Conservation (phyloP, 2,113 vertebrate genomes). For the Galemys pyrenaicus region DNA sequence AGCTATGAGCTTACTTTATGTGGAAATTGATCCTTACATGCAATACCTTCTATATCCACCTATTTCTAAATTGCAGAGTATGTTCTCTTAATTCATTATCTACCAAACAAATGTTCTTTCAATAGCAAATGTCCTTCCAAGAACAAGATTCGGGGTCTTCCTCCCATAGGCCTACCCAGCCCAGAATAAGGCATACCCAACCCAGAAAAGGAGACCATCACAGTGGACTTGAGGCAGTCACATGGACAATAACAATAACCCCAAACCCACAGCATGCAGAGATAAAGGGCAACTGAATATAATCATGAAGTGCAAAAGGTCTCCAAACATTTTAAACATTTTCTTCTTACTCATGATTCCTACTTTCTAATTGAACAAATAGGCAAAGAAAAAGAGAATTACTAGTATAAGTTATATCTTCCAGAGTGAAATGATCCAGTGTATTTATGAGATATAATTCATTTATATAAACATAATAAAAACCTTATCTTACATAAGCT, state of each 20-base stretch:
- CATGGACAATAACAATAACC: neutral
- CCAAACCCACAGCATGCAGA: neutral
- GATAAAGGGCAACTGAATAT: neutral
- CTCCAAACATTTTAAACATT: neutral
- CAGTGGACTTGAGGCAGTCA: neutral
- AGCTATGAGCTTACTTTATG: neutral
- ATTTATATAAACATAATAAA: neutral
- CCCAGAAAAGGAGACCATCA: neutral
- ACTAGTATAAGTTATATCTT: neutral
- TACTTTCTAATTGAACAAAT: neutral
- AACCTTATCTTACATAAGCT: neutral
- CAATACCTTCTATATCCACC: neutral
- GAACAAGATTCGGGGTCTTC: neutral
- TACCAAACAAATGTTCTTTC: neutral
- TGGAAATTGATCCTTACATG: neutral
- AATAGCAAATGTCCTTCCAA: neutral
- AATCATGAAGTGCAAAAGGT: neutral
- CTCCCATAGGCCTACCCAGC: neutral
- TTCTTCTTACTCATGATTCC: neutral
- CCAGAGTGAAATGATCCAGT: neutral
- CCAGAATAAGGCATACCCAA: neutral
- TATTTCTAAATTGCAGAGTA: neutral
- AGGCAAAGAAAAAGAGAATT: neutral
- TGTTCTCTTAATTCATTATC: neutral
- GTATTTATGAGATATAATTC: neutral